Conservation (phyloP, 2,888 invertebrate genomes). For the Morpho deidamia region DNA sequence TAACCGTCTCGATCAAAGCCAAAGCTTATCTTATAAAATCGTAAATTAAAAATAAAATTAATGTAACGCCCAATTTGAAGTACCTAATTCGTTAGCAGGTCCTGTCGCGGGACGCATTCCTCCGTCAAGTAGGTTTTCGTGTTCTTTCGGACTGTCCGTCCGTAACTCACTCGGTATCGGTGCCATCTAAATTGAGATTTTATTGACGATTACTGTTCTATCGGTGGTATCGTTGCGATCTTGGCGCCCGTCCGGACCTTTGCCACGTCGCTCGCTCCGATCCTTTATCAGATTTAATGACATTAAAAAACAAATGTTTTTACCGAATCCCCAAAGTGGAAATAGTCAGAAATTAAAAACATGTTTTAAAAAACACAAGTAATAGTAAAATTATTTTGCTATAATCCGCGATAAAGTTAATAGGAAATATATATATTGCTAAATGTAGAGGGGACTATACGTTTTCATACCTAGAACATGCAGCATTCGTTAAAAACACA, state of each 20-base stretch:
- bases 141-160: constrained; percentile 65
- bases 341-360: not conserved
- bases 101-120: constrained; percentile 71
- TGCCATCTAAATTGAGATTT: constrained; percentile 78
- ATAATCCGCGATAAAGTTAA: too few species aligned
- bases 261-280: constrained; percentile 30
- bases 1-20: constrained; percentile 8
- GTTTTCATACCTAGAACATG: too few species aligned
- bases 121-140: constrained; percentile 75
- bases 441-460: too few species aligned
- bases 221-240: constrained; percentile 75
- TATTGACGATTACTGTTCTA: constrained; percentile 78
- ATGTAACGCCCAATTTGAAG: constrained; percentile 43
- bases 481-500: too few species aligned
- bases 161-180: constrained; percentile 75
- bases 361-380: not conserved
- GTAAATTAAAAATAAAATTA: constrained; percentile 39
- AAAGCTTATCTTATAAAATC: constrained; percentile 18
- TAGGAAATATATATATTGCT: too few species aligned
- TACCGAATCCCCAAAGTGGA: not conserved
- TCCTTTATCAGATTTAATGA: constrained; percentile 26
- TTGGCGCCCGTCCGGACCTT: constrained; percentile 63
- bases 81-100: constrained; percentile 73
- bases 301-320: constrained; percentile 17
- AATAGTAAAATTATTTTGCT: too few species aligned